Conservation (phyloP, 2,888 invertebrate genomes). For the Apodemia mormo region DNA sequence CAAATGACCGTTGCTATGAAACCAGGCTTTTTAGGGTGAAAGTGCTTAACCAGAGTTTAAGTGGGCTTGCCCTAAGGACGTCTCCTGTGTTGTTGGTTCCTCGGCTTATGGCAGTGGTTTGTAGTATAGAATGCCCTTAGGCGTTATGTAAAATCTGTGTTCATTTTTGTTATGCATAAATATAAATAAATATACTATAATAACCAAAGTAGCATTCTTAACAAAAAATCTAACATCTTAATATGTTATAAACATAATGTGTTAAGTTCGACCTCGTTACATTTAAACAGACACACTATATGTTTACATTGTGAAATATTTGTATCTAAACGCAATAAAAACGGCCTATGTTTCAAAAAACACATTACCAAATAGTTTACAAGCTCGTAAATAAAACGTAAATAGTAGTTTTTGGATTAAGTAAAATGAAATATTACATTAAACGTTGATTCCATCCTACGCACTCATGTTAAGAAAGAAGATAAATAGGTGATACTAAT, state of each 20-base stretch:
- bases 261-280: conserved; percentile 3
- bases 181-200: too few species aligned
- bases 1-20: too few species aligned
- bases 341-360: neutral
- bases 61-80: too few species aligned
- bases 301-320: conserved; percentile 11
- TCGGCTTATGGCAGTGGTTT: too few species aligned
- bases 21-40: too few species aligned
- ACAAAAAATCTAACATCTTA: neutral
- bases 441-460: neutral
- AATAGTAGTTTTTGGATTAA: conserved; percentile 23
- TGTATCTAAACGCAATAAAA: conserved; percentile 1
- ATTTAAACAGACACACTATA: neutral
- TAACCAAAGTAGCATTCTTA: too few species aligned
- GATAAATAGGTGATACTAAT: conserved; percentile 12
- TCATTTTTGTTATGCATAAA: too few species aligned
- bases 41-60: too few species aligned
- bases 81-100: too few species aligned
- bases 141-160: too few species aligned
- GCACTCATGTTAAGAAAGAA: conserved; percentile 4
- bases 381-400: conserved; percentile 14
- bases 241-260: conserved; percentile 5
- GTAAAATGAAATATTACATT: conserved; percentile 34
- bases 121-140: too few species aligned
- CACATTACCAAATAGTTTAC: conserved; percentile 13